Base-by-base conservation (phyloP, 2,113 vertebrate species). In the Talpa occidentalis region DNA sequence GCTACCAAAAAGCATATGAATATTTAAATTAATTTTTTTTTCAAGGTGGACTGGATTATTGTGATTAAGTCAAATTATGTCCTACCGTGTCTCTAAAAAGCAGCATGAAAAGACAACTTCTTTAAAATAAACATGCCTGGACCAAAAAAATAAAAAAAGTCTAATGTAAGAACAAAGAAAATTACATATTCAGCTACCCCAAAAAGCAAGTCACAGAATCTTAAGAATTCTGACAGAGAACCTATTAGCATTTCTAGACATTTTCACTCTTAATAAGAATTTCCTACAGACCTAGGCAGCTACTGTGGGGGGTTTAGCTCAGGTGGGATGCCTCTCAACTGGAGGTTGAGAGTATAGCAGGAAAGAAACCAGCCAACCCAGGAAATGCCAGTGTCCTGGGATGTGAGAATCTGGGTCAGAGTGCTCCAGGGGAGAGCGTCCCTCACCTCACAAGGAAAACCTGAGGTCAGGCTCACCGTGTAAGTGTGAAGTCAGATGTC, bases 81-180 rank as follows among this genome's bases (percentile, higher is more conserved):
- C 42, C 62, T 87, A 52, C 8, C 56, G 74, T 69, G 17, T 79
- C 32, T 66, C 11, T 69, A 77, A 92, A 90, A 28, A 24, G 54
- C 60, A 12, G 9, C 16, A 80, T 37, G 37, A 89, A 74, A 83
- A 24, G 26, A 95, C 88, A 26, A 4, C 3, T 42, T 88, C 21
- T 89, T 83, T 49, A 86, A 95, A 89, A 79, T 56, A 78, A 91
- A 84, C 44, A 56, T 10, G 16, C 40, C 62, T 95, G 6, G n/a
- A 74, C 90, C 44, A 44, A 44, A 52, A 52, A 52, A 82, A 44
- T 67, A 78, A 59, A 21, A n/a, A 79, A 91, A 82, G 40, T 64
- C 54, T 73, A 92, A 77, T 16, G 28, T 42, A 56, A 40, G 19
- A 73, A 84, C 37, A 81, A 91, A 93, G 44, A 93, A 94, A 96